Percentiles rank a stretch among this genome's conserved stretches.
Evolutionary conservation across 1,140 invertebrate genomes (phyloP).

Genomic region (Procambarus virginalis): DNA sequence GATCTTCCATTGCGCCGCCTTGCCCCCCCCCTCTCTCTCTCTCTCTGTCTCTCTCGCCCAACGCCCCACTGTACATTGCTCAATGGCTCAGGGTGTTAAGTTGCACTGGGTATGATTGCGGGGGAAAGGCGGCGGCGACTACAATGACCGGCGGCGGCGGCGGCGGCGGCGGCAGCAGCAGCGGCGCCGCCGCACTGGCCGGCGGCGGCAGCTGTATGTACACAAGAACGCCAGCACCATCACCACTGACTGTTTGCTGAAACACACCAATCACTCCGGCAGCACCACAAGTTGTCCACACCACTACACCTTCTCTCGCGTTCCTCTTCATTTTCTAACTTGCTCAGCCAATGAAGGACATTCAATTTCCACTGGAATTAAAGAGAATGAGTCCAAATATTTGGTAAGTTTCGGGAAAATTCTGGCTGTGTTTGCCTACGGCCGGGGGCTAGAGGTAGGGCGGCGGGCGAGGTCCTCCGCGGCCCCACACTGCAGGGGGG

Average conservation of each 20-base stretch:
- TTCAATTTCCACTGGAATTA: constrained; percentile 66
- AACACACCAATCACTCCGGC: constrained; percentile 57
- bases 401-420: constrained; percentile 64
- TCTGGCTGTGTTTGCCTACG: constrained; percentile 56
- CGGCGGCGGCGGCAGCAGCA: constrained; percentile 20
- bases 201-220: constrained; percentile 42
- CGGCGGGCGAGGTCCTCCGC: constrained; percentile 3
- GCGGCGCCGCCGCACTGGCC: neutral
- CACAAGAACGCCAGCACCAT: constrained; percentile 28
- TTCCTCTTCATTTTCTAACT: constrained; percentile 63
- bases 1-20: no score
- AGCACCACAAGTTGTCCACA: constrained; percentile 37
- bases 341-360: constrained; percentile 66
- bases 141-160: constrained; percentile 20
- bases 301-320: constrained; percentile 43
- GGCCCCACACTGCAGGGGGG: constrained; percentile 37
- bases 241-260: constrained; percentile 44
- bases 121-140: neutral
- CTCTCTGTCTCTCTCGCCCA: neutral
- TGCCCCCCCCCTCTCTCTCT: no score
- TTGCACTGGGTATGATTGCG: neutral
- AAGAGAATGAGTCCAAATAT: constrained; percentile 67
- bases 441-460: constrained; percentile 43
- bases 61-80: neutral
- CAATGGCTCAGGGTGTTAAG: neutral